Evolutionary conservation across 2,113 vertebrate genomes (phyloP).

Genomic region (Collichthys lucidus): DNA sequence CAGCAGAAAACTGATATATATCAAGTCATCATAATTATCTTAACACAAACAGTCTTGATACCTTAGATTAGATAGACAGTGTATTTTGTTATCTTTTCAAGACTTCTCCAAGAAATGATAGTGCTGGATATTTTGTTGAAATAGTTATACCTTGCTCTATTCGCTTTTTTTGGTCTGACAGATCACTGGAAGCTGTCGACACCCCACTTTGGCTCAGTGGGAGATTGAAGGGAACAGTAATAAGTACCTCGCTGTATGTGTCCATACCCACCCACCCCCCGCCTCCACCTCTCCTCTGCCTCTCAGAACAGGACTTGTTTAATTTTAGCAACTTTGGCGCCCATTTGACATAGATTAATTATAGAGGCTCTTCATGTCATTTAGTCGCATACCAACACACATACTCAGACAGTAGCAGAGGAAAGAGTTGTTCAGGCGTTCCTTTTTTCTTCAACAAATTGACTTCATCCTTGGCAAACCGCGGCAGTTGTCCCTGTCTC

Average conservation of each 20-base stretch:
- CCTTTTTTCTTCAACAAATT: slow-evolving; percentile 16
- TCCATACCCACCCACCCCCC: background rate
- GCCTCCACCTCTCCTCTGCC: slow-evolving; percentile 15
- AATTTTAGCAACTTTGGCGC: slow-evolving; percentile 61
- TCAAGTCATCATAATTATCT: too few relatives aligned
- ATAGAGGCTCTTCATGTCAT: slow-evolving; percentile 54
- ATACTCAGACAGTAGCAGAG: background rate
- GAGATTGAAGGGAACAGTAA: slow-evolving; percentile 42
- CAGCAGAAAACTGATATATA: too few relatives aligned
- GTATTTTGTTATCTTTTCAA: background rate
- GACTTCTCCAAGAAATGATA: background rate
- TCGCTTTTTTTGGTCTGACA: background rate
- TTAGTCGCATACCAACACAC: background rate
- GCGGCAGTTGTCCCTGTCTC: background rate
- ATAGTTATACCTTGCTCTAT: background rate
- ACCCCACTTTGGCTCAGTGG: slow-evolving; percentile 30
- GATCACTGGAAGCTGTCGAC: slow-evolving; percentile 28
- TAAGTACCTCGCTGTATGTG: slow-evolving; percentile 21
- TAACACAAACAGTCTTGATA: too few relatives aligned
- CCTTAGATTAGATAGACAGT: background rate
- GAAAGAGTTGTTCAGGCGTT: slow-evolving; percentile 37
- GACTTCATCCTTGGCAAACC: background rate
- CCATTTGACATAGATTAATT: slow-evolving; percentile 69
- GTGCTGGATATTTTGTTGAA: slow-evolving; percentile 2
- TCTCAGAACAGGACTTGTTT: slow-evolving; percentile 44